Evolutionary conservation across 2,888 invertebrate species (phyloP).

Genomic region (Zelleria hepariella): DNA sequence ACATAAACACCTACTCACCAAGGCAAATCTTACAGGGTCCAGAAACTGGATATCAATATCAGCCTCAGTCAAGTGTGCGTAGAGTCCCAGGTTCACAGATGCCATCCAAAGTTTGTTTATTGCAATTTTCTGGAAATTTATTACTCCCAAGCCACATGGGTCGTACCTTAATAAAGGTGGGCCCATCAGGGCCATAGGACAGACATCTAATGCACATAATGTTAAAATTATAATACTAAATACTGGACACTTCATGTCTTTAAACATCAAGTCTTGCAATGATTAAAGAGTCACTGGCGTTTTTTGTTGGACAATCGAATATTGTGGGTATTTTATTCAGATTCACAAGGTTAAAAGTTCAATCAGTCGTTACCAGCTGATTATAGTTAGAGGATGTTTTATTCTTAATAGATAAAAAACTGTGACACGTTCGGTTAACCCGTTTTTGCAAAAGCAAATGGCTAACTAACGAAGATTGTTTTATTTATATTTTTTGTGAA

Average conservation of each 20-base stretch:
- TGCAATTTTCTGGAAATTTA: conserved; percentile 46
- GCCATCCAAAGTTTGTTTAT: conserved; percentile 38
- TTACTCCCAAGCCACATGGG: conserved; percentile 49
- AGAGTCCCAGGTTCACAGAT: conserved; percentile 40
- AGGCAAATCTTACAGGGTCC: conserved; percentile 30
- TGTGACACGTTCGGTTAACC: background rate
- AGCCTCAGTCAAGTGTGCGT: conserved; percentile 27
- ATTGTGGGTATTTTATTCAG: background rate
- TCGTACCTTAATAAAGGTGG: conserved; percentile 44
- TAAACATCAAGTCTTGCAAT: background rate
- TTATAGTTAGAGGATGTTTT: background rate
- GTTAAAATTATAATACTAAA: conserved; percentile 9
- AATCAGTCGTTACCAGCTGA: background rate
- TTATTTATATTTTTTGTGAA: background rate
- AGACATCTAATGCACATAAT: conserved; percentile 20
- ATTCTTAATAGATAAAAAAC: background rate
- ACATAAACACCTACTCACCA: conserved; percentile 30
- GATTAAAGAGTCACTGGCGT: background rate
- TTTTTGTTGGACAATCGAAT: background rate
- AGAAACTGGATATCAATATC: conserved; percentile 39
- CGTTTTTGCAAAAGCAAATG: background rate
- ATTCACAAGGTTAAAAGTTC: background rate
- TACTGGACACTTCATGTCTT: background rate
- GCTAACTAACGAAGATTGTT: background rate
- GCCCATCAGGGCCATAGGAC: conserved; percentile 42